Percentiles rank a stretch among this genome's conserved stretches.
Evolutionary conservation across 2,888 invertebrate genomes (phyloP).

Genomic region (Drosophila atroscutellata): DNA sequence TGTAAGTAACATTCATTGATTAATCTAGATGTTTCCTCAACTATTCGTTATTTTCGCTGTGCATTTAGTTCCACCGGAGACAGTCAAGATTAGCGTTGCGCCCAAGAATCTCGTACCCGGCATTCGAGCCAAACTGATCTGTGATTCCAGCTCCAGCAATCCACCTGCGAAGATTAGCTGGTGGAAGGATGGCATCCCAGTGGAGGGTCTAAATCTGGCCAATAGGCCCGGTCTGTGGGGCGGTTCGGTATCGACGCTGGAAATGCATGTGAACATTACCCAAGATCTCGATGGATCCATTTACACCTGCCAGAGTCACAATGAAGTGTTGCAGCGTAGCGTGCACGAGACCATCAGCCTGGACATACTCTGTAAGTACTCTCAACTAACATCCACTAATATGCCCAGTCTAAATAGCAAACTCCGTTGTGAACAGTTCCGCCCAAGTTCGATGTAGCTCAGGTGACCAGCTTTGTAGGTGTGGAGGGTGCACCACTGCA

Average conservation of each 20-base stretch:
- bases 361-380: constrained; percentile 82
- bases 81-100: constrained; percentile 81
- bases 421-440: constrained; percentile 63
- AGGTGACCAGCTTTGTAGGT: constrained; percentile 77
- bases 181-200: constrained; percentile 84
- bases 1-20: constrained; percentile 68
- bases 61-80: constrained; percentile 80
- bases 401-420: neutral
- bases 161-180: constrained; percentile 83
- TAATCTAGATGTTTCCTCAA: neutral
- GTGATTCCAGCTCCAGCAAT: constrained; percentile 83
- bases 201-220: constrained; percentile 82
- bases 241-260: constrained; percentile 82
- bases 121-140: constrained; percentile 81
- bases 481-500: constrained; percentile 82
- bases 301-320: constrained; percentile 83
- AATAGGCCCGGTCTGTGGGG: constrained; percentile 83
- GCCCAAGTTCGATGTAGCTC: constrained; percentile 80
- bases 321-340: constrained; percentile 82
- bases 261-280: constrained; percentile 82
- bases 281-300: constrained; percentile 83
- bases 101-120: constrained; percentile 82
- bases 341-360: constrained; percentile 82
- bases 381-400: too few species aligned
- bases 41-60: neutral